These are phyloP conservation scores for Ondatra zibethicus DNA, from an alignment of 2,113 vertebrate species.

Conservation along the genomic window DNA sequence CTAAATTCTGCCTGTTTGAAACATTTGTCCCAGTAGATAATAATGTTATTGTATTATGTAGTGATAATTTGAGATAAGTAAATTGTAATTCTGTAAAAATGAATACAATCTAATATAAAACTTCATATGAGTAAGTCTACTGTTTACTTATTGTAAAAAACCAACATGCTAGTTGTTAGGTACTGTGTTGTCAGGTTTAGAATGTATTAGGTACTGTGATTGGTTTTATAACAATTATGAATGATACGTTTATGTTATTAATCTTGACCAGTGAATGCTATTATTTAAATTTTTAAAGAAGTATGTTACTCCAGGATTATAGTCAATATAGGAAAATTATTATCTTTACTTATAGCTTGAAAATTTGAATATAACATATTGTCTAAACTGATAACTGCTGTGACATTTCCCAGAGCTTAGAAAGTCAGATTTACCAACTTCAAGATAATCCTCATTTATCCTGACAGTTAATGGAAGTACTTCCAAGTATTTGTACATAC, in stretches of 20 bases:
- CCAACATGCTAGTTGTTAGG: neutral
- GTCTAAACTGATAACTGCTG: slow-evolving; percentile 62
- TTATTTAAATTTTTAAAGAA: slow-evolving; percentile 74
- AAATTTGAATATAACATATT: slow-evolving; percentile 60
- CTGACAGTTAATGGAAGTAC: neutral
- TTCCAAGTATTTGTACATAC: slow-evolving; percentile 13
- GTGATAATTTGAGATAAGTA: slow-evolving; percentile 36
- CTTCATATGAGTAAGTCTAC: slow-evolving; percentile 2
- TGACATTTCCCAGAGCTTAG: slow-evolving; percentile 68
- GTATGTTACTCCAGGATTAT: slow-evolving; percentile 61
- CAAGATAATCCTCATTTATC: slow-evolving; percentile 35
- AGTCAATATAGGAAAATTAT: slow-evolving; percentile 32
- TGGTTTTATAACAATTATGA: slow-evolving; percentile 45
- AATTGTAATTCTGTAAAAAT: slow-evolving; percentile 56
- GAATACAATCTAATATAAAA: slow-evolving; percentile 45
- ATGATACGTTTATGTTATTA: slow-evolving; percentile 43
- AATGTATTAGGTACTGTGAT: neutral
- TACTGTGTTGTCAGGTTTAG: neutral
- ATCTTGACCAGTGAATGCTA: neutral
- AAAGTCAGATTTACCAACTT: neutral
- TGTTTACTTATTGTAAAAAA: neutral
- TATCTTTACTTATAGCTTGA: slow-evolving; percentile 51
- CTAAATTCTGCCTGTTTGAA: slow-evolving; percentile 9
- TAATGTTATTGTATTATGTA: slow-evolving; percentile 13
- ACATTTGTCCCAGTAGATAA: slow-evolving; percentile 21